Evolutionary conservation across 2,888 invertebrate genomes (phyloP), one percentile per base, ranked within the genome.

Genomic region (Tribolium freemani): DNA sequence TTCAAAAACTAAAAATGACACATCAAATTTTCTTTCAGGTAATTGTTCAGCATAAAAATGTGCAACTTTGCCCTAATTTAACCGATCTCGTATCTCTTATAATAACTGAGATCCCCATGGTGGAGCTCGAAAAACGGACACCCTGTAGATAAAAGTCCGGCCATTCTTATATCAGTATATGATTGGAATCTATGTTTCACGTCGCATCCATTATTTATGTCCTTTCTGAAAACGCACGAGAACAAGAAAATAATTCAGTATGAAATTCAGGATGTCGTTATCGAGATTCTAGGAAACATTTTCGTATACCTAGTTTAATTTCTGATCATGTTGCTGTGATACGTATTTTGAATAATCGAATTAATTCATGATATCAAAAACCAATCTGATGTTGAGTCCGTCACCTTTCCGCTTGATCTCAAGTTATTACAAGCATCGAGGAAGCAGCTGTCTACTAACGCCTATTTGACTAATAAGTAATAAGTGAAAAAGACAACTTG

Each of bases 251-350:
- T 63, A 38, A 75, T 70, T 75, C 73, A 69, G 72, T 74, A 75
- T 66, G 67, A 74, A 72, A 76, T 76, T 76, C 75, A 72, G 68
- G 72, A 74, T 76, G 74, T 73, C 68, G 66, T 69, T 58, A 48
- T 56, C 58, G 45, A 26, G 46, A 51, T 69, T 69, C 69, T 21
- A 20, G 51, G 69, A 69, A 69, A 26, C 44, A 60, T 69, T 69
- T 64, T 56, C 44, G 56, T 46, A 6, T 31, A 16, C 16, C 16
- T 16, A 26, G 69, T 69, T 69, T 61, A 53, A 45, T 69, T 69
- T 69, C 69, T 44, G 63, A 63, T 63, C 70, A 70, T 70, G 70
- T 44, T 31, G 45, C 16, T 51, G 8, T 30, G 48, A 50, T 50
- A 50, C 50, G 30, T 58, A 13, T 54, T 53, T 9, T 20, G 26